Base-by-base conservation (phyloP, 2,888 invertebrate genomes). In the Nephrocerus scutellatus region DNA sequence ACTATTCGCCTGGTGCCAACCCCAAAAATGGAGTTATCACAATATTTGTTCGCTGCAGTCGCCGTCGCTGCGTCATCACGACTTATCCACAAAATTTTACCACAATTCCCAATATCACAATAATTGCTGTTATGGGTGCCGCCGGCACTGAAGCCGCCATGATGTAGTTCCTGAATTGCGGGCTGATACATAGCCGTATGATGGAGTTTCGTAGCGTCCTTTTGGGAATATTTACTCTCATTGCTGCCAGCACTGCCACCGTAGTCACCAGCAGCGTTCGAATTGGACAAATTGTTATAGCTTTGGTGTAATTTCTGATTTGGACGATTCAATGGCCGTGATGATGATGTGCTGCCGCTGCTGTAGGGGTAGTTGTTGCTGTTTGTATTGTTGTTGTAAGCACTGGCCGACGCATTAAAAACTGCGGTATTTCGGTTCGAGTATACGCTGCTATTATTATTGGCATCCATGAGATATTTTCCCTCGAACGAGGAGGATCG, bases 21-120 rank as follows among this genome's bases (percentile, higher is more conserved):
- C 38, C 18, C 45, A 43, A 15, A 30, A 31, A 23, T 31, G 36
- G 39, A 29, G 31, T 38, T 39, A 36, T 43, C 39, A 43, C 35
- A 36, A 25, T 28, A 41, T 32, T 31, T 33, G 40, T 47, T 45
- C 39, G 24, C 32, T 37, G 43, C 34, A 31, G 36, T 41, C 15
- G 23, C 7, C 23, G 7, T 15, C 29, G 9, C 13, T 5, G 41
- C 37, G 43, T 46, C 47, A 39, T 52, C 50, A n/a, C 58, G 61
- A 31, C 55, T 59, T 43, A 65, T 48, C 66, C 65, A 66, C 15
- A 66, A 54, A 37, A 66, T 49, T 55, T 66, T 66, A 38, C 66
- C 67, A 44, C 66, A 66, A 47, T 66, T 66, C 30, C 57, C 55
- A 44, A 65, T 57, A 43, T 63, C 58, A 49, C 67, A 66, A 44